Percentiles rank a stretch among this genome's conserved stretches.
phyloP scores from a whole-genome alignment of 2,797 vertebrate species.

The Crocodylus rhombifer region DNA sequence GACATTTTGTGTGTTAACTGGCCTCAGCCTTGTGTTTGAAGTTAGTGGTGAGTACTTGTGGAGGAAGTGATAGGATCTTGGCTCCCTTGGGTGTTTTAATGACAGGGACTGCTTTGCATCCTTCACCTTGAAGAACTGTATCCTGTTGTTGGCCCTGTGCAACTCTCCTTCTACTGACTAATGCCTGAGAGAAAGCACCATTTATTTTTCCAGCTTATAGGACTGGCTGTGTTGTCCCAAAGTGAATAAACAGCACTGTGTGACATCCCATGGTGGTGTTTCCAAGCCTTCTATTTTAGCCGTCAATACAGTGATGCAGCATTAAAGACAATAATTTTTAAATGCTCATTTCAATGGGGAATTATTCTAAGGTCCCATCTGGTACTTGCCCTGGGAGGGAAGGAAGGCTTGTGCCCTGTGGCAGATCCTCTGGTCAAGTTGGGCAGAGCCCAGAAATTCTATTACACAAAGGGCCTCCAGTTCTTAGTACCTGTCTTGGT shows the following conservation, averaged over 20 bases:
- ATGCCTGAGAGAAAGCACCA: background rate
- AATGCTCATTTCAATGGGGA: background rate
- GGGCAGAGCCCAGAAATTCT: background rate
- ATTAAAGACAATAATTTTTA: background rate
- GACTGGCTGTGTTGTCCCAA: background rate
- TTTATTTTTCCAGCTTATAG: background rate
- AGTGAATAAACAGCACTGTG: background rate
- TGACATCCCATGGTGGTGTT: background rate
- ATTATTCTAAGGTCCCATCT: background rate
- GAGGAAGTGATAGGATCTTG: background rate
- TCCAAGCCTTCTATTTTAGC: background rate
- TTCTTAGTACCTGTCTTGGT: background rate
- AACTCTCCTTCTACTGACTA: background rate
- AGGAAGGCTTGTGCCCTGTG: background rate
- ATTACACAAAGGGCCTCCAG: background rate
- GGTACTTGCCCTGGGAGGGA: too few species aligned
- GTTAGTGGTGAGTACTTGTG: background rate
- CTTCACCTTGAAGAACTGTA: background rate
- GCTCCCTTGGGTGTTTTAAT: background rate
- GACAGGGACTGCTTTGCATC: background rate
- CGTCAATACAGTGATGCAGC: background rate
- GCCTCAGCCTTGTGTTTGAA: background rate
- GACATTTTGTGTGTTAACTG: background rate
- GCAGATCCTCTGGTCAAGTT: too few species aligned
- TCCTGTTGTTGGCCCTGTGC: background rate